A percentile compares a stretch with the other conserved stretches of the same genome.
Conservation (phyloP, 1,140 invertebrate species). For the Temnothorax curvispinosus region DNA sequence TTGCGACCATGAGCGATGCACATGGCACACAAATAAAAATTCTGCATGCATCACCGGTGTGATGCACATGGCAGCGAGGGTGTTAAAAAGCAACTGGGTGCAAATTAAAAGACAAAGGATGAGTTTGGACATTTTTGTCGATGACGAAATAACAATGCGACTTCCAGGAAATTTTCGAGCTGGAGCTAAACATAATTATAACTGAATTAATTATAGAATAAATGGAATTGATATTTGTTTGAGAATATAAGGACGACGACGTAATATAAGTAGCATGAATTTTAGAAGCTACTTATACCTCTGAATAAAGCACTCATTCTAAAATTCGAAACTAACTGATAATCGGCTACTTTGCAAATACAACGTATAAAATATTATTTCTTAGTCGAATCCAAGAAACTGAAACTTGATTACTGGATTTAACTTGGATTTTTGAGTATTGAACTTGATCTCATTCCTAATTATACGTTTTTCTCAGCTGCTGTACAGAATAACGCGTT, state of each 20-base stretch:
- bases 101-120: neutral
- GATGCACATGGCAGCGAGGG: neutral
- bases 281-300: no score
- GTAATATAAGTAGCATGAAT: neutral
- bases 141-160: neutral
- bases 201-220: neutral
- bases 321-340: no score
- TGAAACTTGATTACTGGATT: no score
- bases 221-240: neutral
- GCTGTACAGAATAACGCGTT: no score
- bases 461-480: no score
- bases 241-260: neutral
- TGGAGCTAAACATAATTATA: neutral
- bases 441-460: no score
- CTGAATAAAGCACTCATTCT: no score
- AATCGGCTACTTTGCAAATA: no score
- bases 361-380: no score
- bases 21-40: neutral
- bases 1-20: neutral
- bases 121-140: neutral
- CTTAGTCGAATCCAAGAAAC: no score
- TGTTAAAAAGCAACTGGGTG: neutral
- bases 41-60: neutral
- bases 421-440: no score
- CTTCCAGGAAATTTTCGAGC: neutral